Evolutionary conservation across 1,140 invertebrate genomes (phyloP), one percentile per base, ranked within the genome.

Genomic region (Coelopa frigida): DNA sequence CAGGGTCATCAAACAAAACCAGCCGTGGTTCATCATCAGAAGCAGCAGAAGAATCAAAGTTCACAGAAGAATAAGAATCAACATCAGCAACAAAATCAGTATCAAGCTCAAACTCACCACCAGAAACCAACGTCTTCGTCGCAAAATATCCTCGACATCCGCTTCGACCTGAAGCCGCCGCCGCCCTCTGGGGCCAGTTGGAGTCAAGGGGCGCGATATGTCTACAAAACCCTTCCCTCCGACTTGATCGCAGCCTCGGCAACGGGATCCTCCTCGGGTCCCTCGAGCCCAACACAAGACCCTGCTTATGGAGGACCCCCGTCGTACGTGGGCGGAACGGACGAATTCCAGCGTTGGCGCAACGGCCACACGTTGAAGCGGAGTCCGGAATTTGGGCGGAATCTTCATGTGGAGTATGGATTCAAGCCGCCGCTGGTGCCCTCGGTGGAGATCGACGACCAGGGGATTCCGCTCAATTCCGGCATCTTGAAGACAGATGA

Each of bases 351-450:
- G 75, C 51, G 76, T 75, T 20, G 62, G 62, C 62, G 62, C 8
- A 65, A 60, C 33, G 62, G 62, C 1, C 62, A 67, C 37, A 52
- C 48, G 4, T 31, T 67, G 4, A 69, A 68, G 35, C 61, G 65
- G 3, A 62, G 73, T 11, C 76, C 75, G 26, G 73, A 79, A 31
- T 74, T 69, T 42, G 78, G 77, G 3, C 77, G 77, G 49, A 82
- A 79, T 48, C 72, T 85, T 0, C 80, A 81, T 50, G 76, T 87
- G 55, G 85, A 89, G 49, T 88, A 89, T 55, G 85, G 84, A 0
- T 88, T 89, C 49, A 85, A 85, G 54, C 85, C 85, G 8, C 85
- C 85, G 0, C 64, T 89, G 54, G 76, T 85, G 41, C 86, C 86
- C 3, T 88, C 85, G 1, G 74, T 83, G n/a, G 83, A 87, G 58